Evolutionary conservation across 2,113 vertebrate genomes (phyloP), one percentile per base, ranked within the genome.

Genomic region (Poecilia latipinna): DNA sequence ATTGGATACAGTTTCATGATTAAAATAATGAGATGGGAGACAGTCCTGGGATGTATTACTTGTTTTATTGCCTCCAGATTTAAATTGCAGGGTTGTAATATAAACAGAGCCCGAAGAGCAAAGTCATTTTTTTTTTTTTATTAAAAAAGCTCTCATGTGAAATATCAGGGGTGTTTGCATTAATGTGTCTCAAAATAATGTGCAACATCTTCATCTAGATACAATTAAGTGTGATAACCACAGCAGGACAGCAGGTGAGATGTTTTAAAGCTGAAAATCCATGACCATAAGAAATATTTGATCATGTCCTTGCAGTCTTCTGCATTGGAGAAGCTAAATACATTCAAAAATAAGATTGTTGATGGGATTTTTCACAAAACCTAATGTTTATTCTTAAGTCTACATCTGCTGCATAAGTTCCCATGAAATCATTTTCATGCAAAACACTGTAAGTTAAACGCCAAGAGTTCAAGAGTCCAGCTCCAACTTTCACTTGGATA

Each of bases 401-500:
- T 54, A 24, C 5, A 24, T 8, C 48, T 54, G 48, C 6, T 54
- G 22, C 48, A 54, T 54, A 24, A 54, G 17, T 8, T 54, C 6
- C 22, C 17, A 24, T 15, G 22, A 22, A 24, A 54, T 6, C 24
- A 24, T 8, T 44, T 44, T 44, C 15, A 44, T 44, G 2, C 42
- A 13, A 44, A 4, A 17, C 12, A 4, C 13, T 17, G 13, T 17
- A 44, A 3, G 12, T 42, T 76, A 35, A 68, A 61, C 62, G 5
- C 54, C 15, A 28, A 29, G 13, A 65, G 72, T 62, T 65, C 67
- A 44, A 78, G 88, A 80, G 78, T 0, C 70, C 48, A 85, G 61
- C 70, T 75, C 67, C 70, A 61, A 64, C 28, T 68, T 74, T 85
- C 75, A 78, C 62, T 74, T 74, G 81, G 72, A 70, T 73, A 66